These are phyloP conservation scores for Peromyscus melanophrys DNA, from an alignment of 2,797 vertebrate genomes.

Conservation along the genomic window DNA sequence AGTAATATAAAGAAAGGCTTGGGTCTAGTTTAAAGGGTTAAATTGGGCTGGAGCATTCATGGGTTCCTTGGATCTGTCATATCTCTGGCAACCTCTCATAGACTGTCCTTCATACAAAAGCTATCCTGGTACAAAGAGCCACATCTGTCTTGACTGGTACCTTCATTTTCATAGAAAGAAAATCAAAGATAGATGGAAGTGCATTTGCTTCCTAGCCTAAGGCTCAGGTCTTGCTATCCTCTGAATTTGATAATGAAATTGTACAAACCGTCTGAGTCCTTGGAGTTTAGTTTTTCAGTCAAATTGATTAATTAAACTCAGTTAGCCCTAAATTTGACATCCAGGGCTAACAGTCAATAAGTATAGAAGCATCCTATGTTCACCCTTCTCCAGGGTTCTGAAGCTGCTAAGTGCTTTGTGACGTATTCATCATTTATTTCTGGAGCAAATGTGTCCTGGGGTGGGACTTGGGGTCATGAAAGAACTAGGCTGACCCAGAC, in stretches of 20 bases:
- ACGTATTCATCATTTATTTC: constrained; percentile 78
- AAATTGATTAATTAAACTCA: constrained; percentile 52
- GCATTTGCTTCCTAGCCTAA: not conserved
- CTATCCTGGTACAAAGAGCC: not conserved
- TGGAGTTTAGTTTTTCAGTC: constrained; percentile 36
- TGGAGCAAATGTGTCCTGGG: constrained; percentile 59
- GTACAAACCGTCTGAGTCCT: not conserved
- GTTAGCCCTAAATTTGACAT: constrained; percentile 55
- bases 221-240: not conserved
- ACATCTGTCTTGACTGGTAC: not conserved
- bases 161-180: not conserved
- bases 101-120: not conserved
- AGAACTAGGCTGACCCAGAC: constrained; percentile 40
- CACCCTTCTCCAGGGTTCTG: not conserved
- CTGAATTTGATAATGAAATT: not conserved
- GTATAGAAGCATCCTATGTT: not conserved
- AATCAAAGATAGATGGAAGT: not conserved
- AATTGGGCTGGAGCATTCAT: not conserved
- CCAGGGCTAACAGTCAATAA: constrained; percentile 14
- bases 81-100: not conserved
- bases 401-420: constrained; percentile 74
- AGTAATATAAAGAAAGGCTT: not conserved
- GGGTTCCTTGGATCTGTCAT: not conserved
- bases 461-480: not conserved
- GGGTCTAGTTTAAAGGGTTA: not conserved